These are phyloP conservation scores for Notocelia uddmanniana DNA, from an alignment of 2,888 invertebrate species.

Conservation along the genomic window DNA sequence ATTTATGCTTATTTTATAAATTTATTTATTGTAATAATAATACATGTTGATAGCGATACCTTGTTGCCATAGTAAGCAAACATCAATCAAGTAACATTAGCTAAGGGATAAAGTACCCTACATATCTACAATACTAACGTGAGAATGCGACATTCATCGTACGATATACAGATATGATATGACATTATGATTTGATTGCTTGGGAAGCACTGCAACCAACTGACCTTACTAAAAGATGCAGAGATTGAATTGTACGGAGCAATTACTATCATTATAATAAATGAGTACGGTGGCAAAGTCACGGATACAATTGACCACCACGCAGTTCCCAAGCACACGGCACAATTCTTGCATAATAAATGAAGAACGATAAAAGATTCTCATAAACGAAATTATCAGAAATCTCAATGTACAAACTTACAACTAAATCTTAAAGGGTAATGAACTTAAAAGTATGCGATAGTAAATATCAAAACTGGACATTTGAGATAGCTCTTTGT, in stretches of 20 bases:
- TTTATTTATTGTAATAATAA: no score
- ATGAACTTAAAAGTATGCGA: slow-evolving; percentile 16
- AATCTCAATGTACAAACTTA: background rate
- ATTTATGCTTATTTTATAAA: background rate
- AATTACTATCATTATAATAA: slow-evolving; percentile 45
- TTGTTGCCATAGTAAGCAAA: background rate
- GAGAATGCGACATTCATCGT: slow-evolving; percentile 37
- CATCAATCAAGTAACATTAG: background rate
- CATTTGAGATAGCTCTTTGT: slow-evolving; percentile 47
- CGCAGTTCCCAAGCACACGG: slow-evolving; percentile 41
- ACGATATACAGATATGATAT: slow-evolving; percentile 31
- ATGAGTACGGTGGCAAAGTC: slow-evolving; percentile 30
- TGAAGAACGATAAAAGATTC: slow-evolving; percentile 30
- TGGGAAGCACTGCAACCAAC: slow-evolving; percentile 30
- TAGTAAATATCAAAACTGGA: slow-evolving; percentile 21
- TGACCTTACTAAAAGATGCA: slow-evolving; percentile 39
- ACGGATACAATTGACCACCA: slow-evolving; percentile 36
- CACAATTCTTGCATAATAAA: slow-evolving; percentile 21
- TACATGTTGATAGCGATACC: background rate
- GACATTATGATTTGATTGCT: slow-evolving; percentile 40
- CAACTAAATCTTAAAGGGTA: slow-evolving; percentile 24
- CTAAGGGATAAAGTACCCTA: background rate
- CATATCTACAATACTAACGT: background rate
- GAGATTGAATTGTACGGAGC: slow-evolving; percentile 42
- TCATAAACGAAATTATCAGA: slow-evolving; percentile 21